These are phyloP conservation scores for Trimorus sp. DNA, from an alignment of 2,888 invertebrate genomes.

Conservation along the genomic window DNA sequence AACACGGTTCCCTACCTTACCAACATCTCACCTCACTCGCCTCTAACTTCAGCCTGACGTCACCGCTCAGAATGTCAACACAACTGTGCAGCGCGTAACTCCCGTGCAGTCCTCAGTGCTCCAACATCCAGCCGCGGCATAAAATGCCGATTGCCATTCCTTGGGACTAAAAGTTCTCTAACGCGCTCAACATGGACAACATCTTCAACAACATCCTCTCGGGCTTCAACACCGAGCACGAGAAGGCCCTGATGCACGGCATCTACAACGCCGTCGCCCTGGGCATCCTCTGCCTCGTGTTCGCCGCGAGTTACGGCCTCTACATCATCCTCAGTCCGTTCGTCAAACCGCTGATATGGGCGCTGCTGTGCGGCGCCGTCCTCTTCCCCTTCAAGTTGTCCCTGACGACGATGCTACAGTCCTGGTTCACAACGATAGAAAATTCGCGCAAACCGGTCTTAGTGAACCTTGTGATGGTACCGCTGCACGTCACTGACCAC, in stretches of 20 bases:
- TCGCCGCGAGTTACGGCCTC: constrained; percentile 88
- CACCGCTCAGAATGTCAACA: constrained; percentile 27
- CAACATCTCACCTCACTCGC: no score
- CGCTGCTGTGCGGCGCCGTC: constrained; percentile 96
- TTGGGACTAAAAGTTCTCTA: no score
- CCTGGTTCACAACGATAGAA: constrained; percentile 90
- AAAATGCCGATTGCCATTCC: not conserved
- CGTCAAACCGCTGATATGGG: constrained; percentile 97
- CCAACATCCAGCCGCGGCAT: no score
- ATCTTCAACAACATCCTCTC: constrained; percentile 87
- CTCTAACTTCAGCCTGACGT: constrained; percentile 17
- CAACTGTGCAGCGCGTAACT: not conserved
- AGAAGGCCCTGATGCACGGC: constrained; percentile 95
- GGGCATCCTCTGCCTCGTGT: constrained; percentile 87
- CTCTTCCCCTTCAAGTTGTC: constrained; percentile 96
- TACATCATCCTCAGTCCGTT: constrained; percentile 95
- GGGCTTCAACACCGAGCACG: constrained; percentile 88
- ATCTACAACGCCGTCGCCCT: constrained; percentile 94
- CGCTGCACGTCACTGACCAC: constrained; percentile 89
- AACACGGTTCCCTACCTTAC: no score
- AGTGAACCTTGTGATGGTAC: constrained; percentile 85
- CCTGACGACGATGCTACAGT: constrained; percentile 88
- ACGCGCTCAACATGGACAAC: constrained; percentile 83
- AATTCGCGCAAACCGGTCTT: constrained; percentile 86
- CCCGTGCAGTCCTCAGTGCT: no score